Conservation (phyloP, 2,888 invertebrate species). For the Eilema griseolum region DNA sequence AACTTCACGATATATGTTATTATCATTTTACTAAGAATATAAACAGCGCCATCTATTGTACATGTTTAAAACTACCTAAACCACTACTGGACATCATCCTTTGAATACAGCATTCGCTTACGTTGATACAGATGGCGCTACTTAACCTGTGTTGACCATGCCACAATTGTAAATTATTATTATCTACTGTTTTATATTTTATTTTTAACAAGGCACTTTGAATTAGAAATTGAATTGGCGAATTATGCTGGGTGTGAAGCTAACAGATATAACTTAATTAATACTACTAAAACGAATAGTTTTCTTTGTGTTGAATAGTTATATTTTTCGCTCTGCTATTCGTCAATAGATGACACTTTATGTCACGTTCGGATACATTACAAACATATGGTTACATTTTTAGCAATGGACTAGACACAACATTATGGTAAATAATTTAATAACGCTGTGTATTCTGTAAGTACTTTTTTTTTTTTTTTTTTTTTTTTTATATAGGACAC, state of each 20-base stretch:
- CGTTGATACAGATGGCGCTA: background rate
- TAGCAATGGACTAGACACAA: background rate
- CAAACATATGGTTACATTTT: background rate
- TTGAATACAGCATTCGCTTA: background rate
- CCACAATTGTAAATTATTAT: too few species aligned
- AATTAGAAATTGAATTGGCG: background rate
- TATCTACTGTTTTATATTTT: too few species aligned
- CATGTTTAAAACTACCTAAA: background rate
- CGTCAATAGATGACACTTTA: slow-evolving; percentile 17
- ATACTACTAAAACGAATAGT: background rate
- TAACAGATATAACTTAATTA: too few species aligned
- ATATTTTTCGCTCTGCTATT: background rate
- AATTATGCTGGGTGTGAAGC: too few species aligned
- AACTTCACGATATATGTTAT: too few species aligned
- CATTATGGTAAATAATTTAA: background rate
- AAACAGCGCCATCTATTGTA: background rate
- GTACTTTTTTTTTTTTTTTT: too few species aligned
- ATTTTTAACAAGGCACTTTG: too few species aligned
- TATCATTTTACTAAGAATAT: too few species aligned
- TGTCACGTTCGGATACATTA: background rate
- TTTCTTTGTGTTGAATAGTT: background rate
- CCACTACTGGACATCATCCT: background rate
- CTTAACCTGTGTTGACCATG: background rate
- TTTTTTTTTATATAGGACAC: too few species aligned
- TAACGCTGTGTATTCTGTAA: background rate